Evolutionary conservation across 1,140 invertebrate species (phyloP).

Genomic region (Drosophila erecta): DNA sequence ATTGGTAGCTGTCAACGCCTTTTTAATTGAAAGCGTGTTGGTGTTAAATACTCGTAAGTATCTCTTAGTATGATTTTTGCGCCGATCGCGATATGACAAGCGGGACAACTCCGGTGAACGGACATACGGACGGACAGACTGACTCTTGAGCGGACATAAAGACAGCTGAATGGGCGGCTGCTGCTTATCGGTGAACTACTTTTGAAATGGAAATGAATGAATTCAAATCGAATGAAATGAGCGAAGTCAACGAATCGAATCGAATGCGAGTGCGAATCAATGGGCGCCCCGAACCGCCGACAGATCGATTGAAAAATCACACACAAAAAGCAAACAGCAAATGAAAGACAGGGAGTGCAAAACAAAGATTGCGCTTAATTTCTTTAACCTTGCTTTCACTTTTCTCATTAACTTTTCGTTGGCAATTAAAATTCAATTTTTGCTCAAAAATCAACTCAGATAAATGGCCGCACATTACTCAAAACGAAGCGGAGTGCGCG

Average conservation of each 20-base stretch:
- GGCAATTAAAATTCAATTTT: slow-evolving; percentile 83
- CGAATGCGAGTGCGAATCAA: slow-evolving; percentile 54
- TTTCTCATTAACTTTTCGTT: slow-evolving; percentile 82
- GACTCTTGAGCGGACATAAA: slow-evolving; percentile 13
- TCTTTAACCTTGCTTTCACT: slow-evolving; percentile 83
- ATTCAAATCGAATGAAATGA: slow-evolving; percentile 41
- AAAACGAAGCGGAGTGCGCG: slow-evolving; percentile 38
- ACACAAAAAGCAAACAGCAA: slow-evolving; percentile 33
- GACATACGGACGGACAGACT: slow-evolving; percentile 23
- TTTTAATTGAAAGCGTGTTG: slow-evolving; percentile 76
- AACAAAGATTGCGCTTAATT: slow-evolving; percentile 65
- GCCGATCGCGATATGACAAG: slow-evolving; percentile 71
- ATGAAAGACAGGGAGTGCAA: background rate
- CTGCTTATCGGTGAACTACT: slow-evolving; percentile 75
- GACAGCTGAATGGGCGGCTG: slow-evolving; percentile 39
- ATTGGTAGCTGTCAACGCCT: slow-evolving; percentile 75
- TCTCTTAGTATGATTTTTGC: slow-evolving; percentile 64
- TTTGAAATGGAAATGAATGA: slow-evolving; percentile 64
- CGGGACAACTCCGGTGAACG: slow-evolving; percentile 15
- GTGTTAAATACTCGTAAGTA: slow-evolving; percentile 71
- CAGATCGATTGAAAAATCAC: slow-evolving; percentile 74
- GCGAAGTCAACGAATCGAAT: slow-evolving; percentile 42
- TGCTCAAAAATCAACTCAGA: slow-evolving; percentile 55
- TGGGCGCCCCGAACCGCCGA: slow-evolving; percentile 38
- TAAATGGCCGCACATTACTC: slow-evolving; percentile 72